These are phyloP conservation scores for Rhineura floridana DNA, from an alignment of 2,113 vertebrate species.

Conservation along the genomic window DNA sequence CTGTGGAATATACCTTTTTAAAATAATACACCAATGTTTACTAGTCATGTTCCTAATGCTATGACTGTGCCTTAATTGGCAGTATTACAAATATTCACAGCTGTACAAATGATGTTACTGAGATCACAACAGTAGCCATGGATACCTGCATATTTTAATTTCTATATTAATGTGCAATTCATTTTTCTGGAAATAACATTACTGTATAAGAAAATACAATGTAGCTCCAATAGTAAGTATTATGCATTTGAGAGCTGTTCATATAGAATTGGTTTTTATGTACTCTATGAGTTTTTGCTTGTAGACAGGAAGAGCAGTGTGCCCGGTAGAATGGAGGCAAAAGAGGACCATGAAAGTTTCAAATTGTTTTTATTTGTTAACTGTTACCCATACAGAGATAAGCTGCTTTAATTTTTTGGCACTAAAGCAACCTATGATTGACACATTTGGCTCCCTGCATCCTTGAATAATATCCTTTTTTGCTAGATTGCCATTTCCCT, in stretches of 20 bases:
- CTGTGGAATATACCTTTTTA: constrained; percentile 61
- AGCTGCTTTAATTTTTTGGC: constrained; percentile 7
- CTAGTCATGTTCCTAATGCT: constrained; percentile 61
- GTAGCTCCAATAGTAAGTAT: not conserved
- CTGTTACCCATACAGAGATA: constrained; percentile 19
- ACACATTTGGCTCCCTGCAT: not conserved
- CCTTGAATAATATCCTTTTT: not conserved
- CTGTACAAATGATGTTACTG: constrained; percentile 79
- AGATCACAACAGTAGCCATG: constrained; percentile 79
- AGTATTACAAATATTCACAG: constrained; percentile 73
- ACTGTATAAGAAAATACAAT: constrained; percentile 70
- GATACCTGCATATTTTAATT: constrained; percentile 81
- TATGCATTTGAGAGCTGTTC: constrained; percentile 43
- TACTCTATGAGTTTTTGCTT: constrained; percentile 48
- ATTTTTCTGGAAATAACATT: constrained; percentile 78
- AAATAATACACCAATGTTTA: constrained; percentile 58
- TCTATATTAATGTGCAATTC: constrained; percentile 75
- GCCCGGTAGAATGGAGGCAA: constrained; percentile 48
- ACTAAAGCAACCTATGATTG: constrained; percentile 4
- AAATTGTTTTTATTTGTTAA: constrained; percentile 31
- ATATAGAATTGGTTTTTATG: constrained; percentile 44
- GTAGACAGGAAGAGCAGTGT: constrained; percentile 38
- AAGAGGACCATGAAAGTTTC: constrained; percentile 43
- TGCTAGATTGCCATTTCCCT: not conserved
- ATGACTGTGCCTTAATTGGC: constrained; percentile 67